Evolutionary conservation across 2,888 invertebrate genomes (phyloP).

Genomic region (Macaria liturata): DNA sequence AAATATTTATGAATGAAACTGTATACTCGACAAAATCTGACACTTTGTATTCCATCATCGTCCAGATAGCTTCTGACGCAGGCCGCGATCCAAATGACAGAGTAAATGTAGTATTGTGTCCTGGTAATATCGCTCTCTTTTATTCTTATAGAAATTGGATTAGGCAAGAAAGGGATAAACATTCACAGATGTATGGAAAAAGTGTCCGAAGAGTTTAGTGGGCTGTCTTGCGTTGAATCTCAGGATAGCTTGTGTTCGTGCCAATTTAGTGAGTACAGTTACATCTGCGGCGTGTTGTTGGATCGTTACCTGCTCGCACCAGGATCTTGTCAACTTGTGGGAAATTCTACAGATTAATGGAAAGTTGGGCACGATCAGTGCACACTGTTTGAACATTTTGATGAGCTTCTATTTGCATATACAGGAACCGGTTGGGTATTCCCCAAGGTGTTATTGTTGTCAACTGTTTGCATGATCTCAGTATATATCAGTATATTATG

Average conservation of each 20-base stretch:
- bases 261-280: constrained; percentile 21
- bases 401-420: too few relatives aligned
- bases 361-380: too few relatives aligned
- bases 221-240: constrained; percentile 8
- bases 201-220: not conserved
- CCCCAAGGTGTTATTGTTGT: too few relatives aligned
- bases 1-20: constrained; percentile 16
- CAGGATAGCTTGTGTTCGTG: constrained; percentile 8
- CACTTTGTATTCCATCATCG: constrained; percentile 19
- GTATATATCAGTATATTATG: too few relatives aligned
- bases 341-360: not conserved
- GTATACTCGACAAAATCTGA: constrained; percentile 5
- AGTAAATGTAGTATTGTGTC: not conserved
- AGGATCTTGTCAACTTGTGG: constrained; percentile 16
- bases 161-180: constrained; percentile 1
- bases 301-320: constrained; percentile 10
- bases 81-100: constrained; percentile 14
- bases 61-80: constrained; percentile 21
- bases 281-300: constrained; percentile 10
- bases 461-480: too few relatives aligned
- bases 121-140: constrained; percentile 3
- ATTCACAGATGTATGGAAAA: not conserved
- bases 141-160: not conserved
- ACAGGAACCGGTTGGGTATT: too few relatives aligned
- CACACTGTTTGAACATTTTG: too few relatives aligned